phyloP scores from a whole-genome alignment of 2,113 vertebrate genomes.

The Mastomys coucha region DNA sequence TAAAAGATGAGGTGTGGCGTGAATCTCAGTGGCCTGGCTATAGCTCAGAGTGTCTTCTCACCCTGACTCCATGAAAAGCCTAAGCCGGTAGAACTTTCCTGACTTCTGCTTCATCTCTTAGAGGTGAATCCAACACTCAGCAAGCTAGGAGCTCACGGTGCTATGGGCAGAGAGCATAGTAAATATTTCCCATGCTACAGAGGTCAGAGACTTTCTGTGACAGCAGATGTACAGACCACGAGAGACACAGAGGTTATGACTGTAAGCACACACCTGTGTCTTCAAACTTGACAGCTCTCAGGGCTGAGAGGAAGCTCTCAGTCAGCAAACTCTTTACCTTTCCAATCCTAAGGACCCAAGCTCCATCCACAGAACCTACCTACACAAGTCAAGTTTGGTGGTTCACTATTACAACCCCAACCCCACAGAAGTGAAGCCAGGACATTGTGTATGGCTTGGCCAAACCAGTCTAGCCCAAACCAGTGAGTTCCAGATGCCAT shows the following conservation, averaged over 20 bases:
- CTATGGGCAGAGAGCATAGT: fast-evolving
- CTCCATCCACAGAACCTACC: background rate
- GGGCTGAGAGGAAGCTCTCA: background rate
- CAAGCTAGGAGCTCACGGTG: background rate
- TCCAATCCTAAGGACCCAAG: background rate
- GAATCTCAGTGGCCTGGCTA: background rate
- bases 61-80: background rate
- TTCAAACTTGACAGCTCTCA: background rate
- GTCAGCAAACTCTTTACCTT: background rate
- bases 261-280: background rate
- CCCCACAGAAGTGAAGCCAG: background rate
- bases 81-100: background rate
- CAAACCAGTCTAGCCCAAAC: background rate
- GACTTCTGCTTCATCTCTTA: background rate
- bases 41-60: background rate
- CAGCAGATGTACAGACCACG: background rate
- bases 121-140: background rate
- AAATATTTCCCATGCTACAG: fast-evolving
- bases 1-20: slow-evolving; percentile 24
- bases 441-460: background rate
- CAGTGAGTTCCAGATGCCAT: background rate
- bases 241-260: no score
- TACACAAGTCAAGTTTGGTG: background rate
- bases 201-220: no score
- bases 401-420: background rate